Base-by-base conservation (phyloP, 2,888 invertebrate genomes). In the Eupithecia subfuscata region DNA sequence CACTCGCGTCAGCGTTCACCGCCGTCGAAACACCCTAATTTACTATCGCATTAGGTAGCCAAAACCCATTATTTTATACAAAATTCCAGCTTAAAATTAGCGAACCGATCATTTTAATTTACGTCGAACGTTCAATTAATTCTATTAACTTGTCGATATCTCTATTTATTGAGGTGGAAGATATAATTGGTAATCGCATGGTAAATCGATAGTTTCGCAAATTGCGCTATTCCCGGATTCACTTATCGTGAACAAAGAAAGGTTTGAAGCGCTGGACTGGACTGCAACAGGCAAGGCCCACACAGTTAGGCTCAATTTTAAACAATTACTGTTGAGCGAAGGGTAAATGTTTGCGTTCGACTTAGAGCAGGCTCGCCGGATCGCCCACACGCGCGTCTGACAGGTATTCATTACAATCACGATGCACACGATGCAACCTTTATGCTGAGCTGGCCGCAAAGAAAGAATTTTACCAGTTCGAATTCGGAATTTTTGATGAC, bases 291-390 rank as follows among this genome's bases (percentile, higher is more conserved):
- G 89, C 88, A 81, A 88, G 90, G 94, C 91, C 94, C 94, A 94
- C 94, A 94, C 94, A 93, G 94, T 94, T 94, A 93, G 94, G 93
- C 91, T 92, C 94, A 94, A 95, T 95, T 95, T 95, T 94, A 94
- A 94, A 95, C 95, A 95, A 95, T 95, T 94, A 94, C 93, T 90
- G 91, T 88, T 91, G 92, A 92, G 91, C 92, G 92, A 91, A 92
- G 91, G 93, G 94, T 91, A 94, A 94, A 95, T 94, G 94, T 95
- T 95, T 95, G 92, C 92, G 85, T 94, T 93, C 93, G 93, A 93
- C 92, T 93, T 93, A 92, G 92, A 90, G 86, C 89, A 83, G 84
- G 82, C 84, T 78, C 85, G 81, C 84, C 81, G 90, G 87, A 90
- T 89, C 93, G 94, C 92, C 94, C 95, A 95, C 95, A 94, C 95